Base-by-base conservation (phyloP, 2,797 vertebrate genomes). In the Buphagus erythrorhynchus region DNA sequence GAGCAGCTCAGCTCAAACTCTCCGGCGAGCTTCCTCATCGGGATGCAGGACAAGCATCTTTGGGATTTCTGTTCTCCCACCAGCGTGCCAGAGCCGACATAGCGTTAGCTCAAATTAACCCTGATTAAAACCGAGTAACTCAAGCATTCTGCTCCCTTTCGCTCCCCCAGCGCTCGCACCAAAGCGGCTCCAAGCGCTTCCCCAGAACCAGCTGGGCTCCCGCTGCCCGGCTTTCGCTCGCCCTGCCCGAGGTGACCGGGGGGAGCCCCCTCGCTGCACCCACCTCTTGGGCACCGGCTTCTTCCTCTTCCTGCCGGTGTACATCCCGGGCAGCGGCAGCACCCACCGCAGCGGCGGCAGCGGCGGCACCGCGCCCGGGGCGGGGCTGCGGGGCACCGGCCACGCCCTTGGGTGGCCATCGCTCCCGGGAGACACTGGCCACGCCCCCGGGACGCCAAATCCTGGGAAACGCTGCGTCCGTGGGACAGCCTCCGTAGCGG, bases 241-340 rank as follows among this genome's bases (percentile, higher is more conserved):
- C 28, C 31, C 46, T 29, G 4, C n/a, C 49, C 13, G 8, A 6
- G 13, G 12, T 4, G 24, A 8, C 48, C 11, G 7, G 16, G 11
- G 35, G 8, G 7, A 35, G 19, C 40, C 25, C 22, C n/a, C 20
- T 24, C 21, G 5, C 16, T 14, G 24, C 59, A 61, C 94, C 28
- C 61, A 95, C 95, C 96, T 92, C 51, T 62, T 95, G 25, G 79
- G 90, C 74, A 94, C 72, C 36, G 90, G 93, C 82, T 92, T 97
- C 61, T 93, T 97, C 43, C 96, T 94, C 76, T 81, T 96, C 79
- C 88, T 94, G 48, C 59, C 49, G 2, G 84, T 77, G 63, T 95
- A 94, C 94, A 95, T 76, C 75, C 28, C 49, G 49, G 49, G 63
- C n/a, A 14, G 63, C 73, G 4, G 49, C 40, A 10, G 58, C 18